Evolutionary conservation across 2,797 vertebrate species (phyloP).

Genomic region (Enteromius paludinosus): DNA sequence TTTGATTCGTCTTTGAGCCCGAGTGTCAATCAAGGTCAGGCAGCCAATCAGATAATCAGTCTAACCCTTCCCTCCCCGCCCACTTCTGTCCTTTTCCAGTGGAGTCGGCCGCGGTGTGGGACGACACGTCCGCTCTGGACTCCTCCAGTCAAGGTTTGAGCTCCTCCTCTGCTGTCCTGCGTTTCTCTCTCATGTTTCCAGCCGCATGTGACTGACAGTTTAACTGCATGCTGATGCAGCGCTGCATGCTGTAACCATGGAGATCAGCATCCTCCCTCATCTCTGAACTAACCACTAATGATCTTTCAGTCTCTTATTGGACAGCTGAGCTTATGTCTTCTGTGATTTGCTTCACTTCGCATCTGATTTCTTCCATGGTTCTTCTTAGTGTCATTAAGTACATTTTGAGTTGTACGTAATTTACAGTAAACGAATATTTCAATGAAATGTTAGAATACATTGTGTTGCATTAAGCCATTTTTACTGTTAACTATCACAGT

Average conservation of each 20-base stretch:
- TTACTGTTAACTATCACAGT: background rate
- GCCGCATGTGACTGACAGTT: slow-evolving; percentile 10
- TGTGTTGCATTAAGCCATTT: background rate
- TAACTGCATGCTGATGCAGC: slow-evolving; percentile 8
- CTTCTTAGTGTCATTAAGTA: background rate
- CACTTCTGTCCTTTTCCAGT: slow-evolving; percentile 68
- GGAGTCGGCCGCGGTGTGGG: slow-evolving; percentile 76
- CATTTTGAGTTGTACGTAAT: background rate
- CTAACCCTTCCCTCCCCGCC: slow-evolving; percentile 63
- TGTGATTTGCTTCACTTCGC: background rate
- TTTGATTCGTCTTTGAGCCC: slow-evolving; percentile 1
- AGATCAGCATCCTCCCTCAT: background rate
- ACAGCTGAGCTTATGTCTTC: background rate
- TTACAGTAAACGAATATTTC: no score
- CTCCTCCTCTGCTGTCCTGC: background rate
- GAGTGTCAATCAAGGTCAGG: slow-evolving; percentile 24
- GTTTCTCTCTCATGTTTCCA: background rate
- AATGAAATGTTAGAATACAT: background rate
- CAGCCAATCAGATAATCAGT: slow-evolving; percentile 17
- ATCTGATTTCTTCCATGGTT: slow-evolving; percentile 11
- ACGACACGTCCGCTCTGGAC: slow-evolving; percentile 70
- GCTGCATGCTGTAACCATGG: slow-evolving; percentile 17
- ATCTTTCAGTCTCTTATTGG: background rate
- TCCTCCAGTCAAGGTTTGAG: slow-evolving; percentile 80
- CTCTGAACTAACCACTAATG: slow-evolving; percentile 15